phyloP scores from a whole-genome alignment of 2,888 invertebrate species.

The Cephus spinipes region DNA sequence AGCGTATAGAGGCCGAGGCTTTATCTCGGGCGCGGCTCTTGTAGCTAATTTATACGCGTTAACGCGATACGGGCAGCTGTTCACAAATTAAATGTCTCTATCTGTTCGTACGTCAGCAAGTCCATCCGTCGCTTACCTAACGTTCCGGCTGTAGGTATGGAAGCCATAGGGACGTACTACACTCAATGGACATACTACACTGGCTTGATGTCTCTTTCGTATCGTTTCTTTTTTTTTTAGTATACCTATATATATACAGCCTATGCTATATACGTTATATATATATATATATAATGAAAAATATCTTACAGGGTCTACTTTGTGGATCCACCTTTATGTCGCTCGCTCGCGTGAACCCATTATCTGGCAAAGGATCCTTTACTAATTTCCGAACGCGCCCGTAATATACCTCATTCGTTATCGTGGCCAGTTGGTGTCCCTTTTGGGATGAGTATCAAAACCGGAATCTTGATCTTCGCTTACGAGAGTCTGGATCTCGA shows the following conservation, averaged over 20 bases:
- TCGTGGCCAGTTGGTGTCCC: neutral
- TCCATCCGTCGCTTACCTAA: slow-evolving; percentile 10
- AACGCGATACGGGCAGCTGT: slow-evolving; percentile 56
- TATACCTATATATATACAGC: neutral
- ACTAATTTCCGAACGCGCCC: slow-evolving; percentile 41
- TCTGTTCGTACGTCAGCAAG: slow-evolving; percentile 30
- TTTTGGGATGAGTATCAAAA: neutral
- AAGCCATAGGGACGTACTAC: neutral
- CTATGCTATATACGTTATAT: neutral
- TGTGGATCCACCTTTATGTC: neutral
- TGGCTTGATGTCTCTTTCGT: neutral
- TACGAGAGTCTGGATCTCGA: neutral
- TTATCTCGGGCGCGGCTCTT: slow-evolving; percentile 55
- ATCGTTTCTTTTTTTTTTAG: neutral
- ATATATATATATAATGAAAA: neutral
- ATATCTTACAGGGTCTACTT: neutral
- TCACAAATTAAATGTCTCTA: slow-evolving; percentile 63
- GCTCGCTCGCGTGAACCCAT: slow-evolving; percentile 40
- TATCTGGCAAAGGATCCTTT: slow-evolving; percentile 47
- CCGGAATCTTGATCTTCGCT: neutral
- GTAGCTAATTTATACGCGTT: slow-evolving; percentile 62
- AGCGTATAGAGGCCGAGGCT: slow-evolving; percentile 32
- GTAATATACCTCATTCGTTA: slow-evolving; percentile 7
- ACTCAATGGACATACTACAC: neutral
- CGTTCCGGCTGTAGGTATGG: neutral